Base-by-base conservation (phyloP, 2,113 vertebrate genomes). In the Motacilla tschutschensis region DNA sequence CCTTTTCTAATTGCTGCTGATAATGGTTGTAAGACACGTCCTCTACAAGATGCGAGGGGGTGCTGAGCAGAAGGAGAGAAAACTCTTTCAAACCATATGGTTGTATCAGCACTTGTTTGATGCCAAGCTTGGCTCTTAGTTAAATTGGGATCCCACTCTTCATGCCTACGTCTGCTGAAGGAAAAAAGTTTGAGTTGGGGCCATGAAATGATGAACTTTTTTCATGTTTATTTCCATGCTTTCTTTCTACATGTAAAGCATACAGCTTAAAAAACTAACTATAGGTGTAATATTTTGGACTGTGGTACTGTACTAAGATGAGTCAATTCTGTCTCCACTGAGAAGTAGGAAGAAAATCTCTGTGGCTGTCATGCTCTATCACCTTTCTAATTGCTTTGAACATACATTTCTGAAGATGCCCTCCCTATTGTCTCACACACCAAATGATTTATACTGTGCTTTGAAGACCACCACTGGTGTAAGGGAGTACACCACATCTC, bases 1-100 rank as follows among this genome's bases (percentile, higher is more conserved):
- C 51, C 59, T 88, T 55, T 90, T 84, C 33, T 86, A 70, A 77
- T 85, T 55, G 38, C 25, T 84, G 51, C 46, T 78, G 72, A 48
- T 93, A 88, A 76, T 73, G 41, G 64, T 24, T 5, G 0, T 74
- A 67, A 85, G 87, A 35, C 13, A 28, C 0, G 1, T 50, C 6
- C 1, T 69, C 77, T 79, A 26, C 31, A 77, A 86, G 69, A 59
- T 79, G 64, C 29, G 76, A 79, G 64, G 40, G 67, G 64, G 51
- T 57, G 55, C 76, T 69, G 72, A 82, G 57, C 55, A 73, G 63
- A 70, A 51, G 67, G 59, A 90, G 66, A 82, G 55, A 83, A 67
- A 79, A 87, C 51, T 74, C 60, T 91, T 91, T 78, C 62, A 19
- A 84, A 65, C 81, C 59, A 62, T 82, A 79, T 79, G 84, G 81